Evolutionary conservation across 2,113 vertebrate species (phyloP).

Genomic region (Rhinichthys klamathensis): DNA sequence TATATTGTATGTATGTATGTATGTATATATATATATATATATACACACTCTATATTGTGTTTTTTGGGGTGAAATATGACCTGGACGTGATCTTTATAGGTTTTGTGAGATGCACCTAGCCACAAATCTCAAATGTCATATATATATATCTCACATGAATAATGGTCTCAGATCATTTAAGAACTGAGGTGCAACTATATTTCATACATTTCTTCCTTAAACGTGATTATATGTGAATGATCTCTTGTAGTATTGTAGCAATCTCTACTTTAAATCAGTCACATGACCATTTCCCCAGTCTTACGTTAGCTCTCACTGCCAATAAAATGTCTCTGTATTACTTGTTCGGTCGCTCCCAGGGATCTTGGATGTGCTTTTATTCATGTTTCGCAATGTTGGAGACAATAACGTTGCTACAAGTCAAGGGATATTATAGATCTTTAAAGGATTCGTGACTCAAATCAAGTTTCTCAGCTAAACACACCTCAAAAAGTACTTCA

Average conservation of each 20-base stretch:
- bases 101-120: neutral
- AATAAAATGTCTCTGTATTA: neutral
- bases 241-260: neutral
- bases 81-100: neutral
- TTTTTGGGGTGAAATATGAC: neutral
- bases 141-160: neutral
- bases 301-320: neutral
- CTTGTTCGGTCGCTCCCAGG: neutral
- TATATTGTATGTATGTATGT: no score
- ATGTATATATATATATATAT: neutral
- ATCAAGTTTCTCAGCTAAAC: neutral
- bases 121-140: neutral
- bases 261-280: neutral
- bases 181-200: neutral
- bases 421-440: neutral
- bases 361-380: slow-evolving; percentile 12
- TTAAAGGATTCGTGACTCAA: neutral
- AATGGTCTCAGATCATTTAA: neutral
- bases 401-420: neutral
- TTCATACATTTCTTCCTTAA: neutral
- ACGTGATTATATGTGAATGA: neutral
- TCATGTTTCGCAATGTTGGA: neutral
- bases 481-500: slow-evolving; percentile 1
- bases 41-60: neutral
- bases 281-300: neutral